A percentile compares a stretch with the other conserved stretches of the same genome.
These are phyloP conservation scores for Philotrypesis tridentata DNA, from an alignment of 1,140 invertebrate genomes.

Conservation along the genomic window DNA sequence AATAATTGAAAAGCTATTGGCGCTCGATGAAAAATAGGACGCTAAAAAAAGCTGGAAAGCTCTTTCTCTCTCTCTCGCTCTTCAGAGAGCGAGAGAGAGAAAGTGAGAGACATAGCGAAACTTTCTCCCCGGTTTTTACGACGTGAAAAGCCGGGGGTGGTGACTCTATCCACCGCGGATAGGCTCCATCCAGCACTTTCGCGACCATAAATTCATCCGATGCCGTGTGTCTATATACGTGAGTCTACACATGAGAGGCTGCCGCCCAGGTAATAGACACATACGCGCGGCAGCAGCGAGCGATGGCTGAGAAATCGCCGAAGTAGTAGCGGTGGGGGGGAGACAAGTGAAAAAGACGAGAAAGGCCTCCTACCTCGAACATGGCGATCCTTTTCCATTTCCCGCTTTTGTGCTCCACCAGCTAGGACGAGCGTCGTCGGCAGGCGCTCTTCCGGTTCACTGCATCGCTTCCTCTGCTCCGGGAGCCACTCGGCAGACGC, in stretches of 20 bases:
- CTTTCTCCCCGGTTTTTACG: not conserved
- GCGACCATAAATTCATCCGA: not conserved
- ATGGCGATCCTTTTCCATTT: constrained; percentile 66
- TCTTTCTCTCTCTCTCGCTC: too few species aligned
- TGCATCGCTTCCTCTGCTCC: constrained; percentile 57
- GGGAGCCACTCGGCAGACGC: not conserved
- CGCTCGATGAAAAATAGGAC: not conserved
- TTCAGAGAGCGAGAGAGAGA: not conserved
- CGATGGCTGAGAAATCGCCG: not conserved
- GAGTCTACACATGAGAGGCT: too few species aligned
- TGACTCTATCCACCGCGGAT: not conserved
- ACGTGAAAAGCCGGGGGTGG: not conserved
- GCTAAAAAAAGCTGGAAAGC: not conserved
- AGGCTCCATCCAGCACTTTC: not conserved
- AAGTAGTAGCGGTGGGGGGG: too few species aligned
- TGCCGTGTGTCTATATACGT: too few species aligned
- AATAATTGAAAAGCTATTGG: constrained; percentile 5
- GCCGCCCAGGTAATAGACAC: not conserved
- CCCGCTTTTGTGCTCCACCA: constrained; percentile 45
- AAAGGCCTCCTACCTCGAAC: constrained; percentile 57
- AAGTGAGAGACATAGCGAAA: not conserved
- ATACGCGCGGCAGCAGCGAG: too few species aligned
- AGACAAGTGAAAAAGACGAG: not conserved
- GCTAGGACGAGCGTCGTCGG: constrained; percentile 12
- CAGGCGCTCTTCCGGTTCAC: constrained; percentile 56